Conservation (phyloP, 2,888 invertebrate genomes). For the Liopterus haemorrhoidalis region DNA sequence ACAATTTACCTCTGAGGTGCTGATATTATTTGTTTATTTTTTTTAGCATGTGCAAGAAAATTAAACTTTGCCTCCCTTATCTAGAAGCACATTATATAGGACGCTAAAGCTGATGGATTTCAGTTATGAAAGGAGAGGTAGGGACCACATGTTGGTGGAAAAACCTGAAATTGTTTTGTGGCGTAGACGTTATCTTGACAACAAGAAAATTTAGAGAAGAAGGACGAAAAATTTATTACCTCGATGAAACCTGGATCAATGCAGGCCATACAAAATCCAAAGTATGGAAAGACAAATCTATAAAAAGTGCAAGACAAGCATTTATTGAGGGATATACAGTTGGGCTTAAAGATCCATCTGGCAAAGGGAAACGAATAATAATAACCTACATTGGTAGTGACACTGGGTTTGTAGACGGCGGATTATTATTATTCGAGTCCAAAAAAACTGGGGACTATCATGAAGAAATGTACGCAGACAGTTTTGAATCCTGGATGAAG, state of each 20-base stretch:
- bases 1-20: too few relatives aligned
- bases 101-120: too few relatives aligned
- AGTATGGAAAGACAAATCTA: slow-evolving; percentile 6
- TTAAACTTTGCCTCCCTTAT: too few relatives aligned
- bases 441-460: slow-evolving; percentile 27
- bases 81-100: too few relatives aligned
- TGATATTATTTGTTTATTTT: too few relatives aligned
- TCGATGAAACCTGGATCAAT: slow-evolving; percentile 20
- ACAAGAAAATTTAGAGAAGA: slow-evolving; percentile 7
- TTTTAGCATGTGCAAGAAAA: too few relatives aligned
- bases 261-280: slow-evolving; percentile 9
- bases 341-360: slow-evolving; percentile 15
- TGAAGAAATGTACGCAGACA: slow-evolving; percentile 25
- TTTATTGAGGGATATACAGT: slow-evolving; percentile 22
- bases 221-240: slow-evolving; percentile 18
- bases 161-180: slow-evolving; percentile 14
- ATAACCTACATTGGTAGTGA: slow-evolving; percentile 22
- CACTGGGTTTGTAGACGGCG: slow-evolving; percentile 24
- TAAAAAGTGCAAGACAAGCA: slow-evolving; percentile 9
- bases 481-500: slow-evolving; percentile 23
- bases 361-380: slow-evolving; percentile 18
- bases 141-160: too few relatives aligned
- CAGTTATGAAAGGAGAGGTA: too few relatives aligned
- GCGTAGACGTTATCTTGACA: slow-evolving; percentile 14
- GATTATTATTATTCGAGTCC: slow-evolving; percentile 21